phyloP scores from a whole-genome alignment of 92 coral and sea anemone species.

The Micromussa lordhowensis region DNA sequence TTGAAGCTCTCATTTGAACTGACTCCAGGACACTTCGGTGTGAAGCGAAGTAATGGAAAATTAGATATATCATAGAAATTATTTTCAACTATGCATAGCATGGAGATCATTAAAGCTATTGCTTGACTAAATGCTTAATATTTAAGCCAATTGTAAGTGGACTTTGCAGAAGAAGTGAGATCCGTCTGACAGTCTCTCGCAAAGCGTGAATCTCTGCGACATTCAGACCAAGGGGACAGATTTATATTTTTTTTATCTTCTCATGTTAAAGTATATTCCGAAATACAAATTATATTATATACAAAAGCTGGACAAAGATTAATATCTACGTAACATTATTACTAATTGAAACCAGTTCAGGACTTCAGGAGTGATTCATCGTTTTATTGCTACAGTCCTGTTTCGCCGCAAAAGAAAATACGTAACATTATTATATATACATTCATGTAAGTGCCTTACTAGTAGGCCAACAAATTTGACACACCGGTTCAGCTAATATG shows the following conservation, averaged over 20 bases:
- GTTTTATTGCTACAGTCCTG: too few species aligned
- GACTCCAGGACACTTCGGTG: background rate
- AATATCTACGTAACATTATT: background rate
- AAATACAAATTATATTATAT: background rate
- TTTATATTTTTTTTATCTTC: background rate
- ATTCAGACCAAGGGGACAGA: background rate
- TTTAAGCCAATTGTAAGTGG: constrained; percentile 25
- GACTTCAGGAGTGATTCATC: too few species aligned
- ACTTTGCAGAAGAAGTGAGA: background rate
- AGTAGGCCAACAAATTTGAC: background rate
- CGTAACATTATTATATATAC: background rate
- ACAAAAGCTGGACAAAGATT: background rate
- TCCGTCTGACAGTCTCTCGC: background rate
- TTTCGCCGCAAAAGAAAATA: too few species aligned
- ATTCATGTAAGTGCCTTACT: background rate
- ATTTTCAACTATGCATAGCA: background rate
- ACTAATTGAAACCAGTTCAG: too few species aligned
- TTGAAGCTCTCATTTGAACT: constrained; percentile 41
- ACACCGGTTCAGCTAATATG: background rate
- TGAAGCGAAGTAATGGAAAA: background rate
- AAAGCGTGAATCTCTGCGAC: background rate
- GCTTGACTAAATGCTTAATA: constrained; percentile 18
- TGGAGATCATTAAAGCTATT: background rate
- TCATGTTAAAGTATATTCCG: background rate
- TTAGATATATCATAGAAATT: background rate